phyloP scores from a whole-genome alignment of 2,797 vertebrate genomes.

The Micrastur ruficollis region DNA sequence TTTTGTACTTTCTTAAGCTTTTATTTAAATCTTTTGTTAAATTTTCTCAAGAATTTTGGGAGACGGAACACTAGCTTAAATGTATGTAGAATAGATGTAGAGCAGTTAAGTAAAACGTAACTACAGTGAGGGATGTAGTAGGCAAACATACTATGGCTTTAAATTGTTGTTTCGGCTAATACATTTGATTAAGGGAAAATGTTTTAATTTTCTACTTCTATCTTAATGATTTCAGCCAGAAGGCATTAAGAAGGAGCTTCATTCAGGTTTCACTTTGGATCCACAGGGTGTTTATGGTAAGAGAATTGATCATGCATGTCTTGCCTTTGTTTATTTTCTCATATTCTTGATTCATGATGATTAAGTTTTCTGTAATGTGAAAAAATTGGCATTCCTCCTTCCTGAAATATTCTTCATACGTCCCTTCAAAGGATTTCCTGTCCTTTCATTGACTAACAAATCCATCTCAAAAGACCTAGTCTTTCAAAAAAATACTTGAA shows the following conservation, averaged over 20 bases:
- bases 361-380: not conserved
- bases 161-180: not conserved
- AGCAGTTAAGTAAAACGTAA: not conserved
- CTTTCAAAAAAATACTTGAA: not conserved
- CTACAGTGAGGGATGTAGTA: not conserved
- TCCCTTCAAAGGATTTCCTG: not conserved
- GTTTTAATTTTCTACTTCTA: not conserved
- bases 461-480: not conserved
- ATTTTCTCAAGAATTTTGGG: not conserved
- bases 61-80: not conserved
- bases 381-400: not conserved
- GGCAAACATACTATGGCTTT: not conserved
- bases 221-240: conserved; percentile 82
- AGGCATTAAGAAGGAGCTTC: conserved; percentile 80
- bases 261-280: conserved; percentile 81
- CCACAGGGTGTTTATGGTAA: conserved; percentile 88
- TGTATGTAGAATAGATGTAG: not conserved
- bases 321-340: not conserved
- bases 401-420: not conserved
- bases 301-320: not conserved
- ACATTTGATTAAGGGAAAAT: not conserved
- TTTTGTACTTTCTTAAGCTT: not conserved
- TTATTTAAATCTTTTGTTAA: not conserved
- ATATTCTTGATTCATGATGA: not conserved
- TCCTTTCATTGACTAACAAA: not conserved